Evolutionary conservation across 2,113 vertebrate species (phyloP), one percentile per base, ranked within the genome.

Genomic region (Prunella fulvescens): DNA sequence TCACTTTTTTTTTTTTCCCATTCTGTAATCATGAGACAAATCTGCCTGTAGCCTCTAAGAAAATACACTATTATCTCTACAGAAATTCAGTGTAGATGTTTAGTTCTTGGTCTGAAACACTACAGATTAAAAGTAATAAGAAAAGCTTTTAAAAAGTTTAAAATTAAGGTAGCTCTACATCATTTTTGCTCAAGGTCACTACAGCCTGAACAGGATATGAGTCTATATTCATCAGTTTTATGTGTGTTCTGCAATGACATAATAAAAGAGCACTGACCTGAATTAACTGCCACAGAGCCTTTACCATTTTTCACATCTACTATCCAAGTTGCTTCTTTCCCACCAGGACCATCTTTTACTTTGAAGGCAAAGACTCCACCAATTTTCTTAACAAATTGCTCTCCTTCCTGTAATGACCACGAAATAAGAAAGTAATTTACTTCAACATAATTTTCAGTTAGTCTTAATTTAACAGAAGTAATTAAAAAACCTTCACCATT

Each of bases 341-440:
- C 99, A 7, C 60, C 98, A 11, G 99, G 99, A 42, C 99, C 99
- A 37, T 98, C 98, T 92, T 98, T 99, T 96, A 99, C 98, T 95
- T 99, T 98, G 82, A 99, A 99, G 57, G 98, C 98, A 97, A 99
- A 99, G 87, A 99, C 92, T n/a, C 98, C 99, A 23, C 98, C 98
- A 2, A 99, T 98, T 97, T 99, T 99, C 98, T 99, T 99, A 45
- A 99, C 99, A 72, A 98, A 98, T 7, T 98, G 90, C 58, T 99
- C 99, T 50, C 99, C 99, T 85, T 99, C 98, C 99, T 99, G 97
- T 80, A 97, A 91, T 26, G 48, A 88, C 12, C 79, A 85, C 1
- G 1, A 11, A 92, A 88, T 4, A 1, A 56, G 31, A 31, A 86
- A 90, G 54, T 78, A 1, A 82, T 58, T 74, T 81, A 58, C 53